Percentiles rank a stretch among this genome's conserved stretches.
phyloP scores from a whole-genome alignment of 1,140 invertebrate species.

The Euwallacea similis region DNA sequence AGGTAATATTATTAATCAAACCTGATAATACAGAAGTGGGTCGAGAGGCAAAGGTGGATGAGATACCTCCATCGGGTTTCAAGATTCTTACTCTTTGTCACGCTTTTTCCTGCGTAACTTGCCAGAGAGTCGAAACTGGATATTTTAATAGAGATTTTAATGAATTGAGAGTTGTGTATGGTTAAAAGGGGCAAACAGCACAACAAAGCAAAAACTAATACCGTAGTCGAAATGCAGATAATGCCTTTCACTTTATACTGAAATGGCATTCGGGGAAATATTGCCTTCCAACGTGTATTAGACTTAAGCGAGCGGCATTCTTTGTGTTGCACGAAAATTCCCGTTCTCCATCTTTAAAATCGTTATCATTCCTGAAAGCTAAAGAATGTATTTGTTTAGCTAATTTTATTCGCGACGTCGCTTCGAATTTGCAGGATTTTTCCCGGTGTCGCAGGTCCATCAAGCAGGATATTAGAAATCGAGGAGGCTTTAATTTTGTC shows the following conservation, averaged over 20 bases:
- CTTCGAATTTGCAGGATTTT: neutral
- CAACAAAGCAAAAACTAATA: too few species aligned
- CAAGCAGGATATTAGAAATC: slow-evolving; percentile 10
- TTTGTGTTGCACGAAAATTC: neutral
- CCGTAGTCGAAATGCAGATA: neutral
- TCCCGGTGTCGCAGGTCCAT: neutral
- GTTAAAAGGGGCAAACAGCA: too few species aligned
- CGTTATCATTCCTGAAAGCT: neutral
- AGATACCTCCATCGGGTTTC: too few species aligned
- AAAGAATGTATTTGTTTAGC: slow-evolving; percentile 1
- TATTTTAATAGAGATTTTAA: too few species aligned
- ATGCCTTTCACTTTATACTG: neutral
- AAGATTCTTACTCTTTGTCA: too few species aligned
- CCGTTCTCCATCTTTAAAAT: slow-evolving; percentile 1
- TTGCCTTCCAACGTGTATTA: slow-evolving; percentile 6
- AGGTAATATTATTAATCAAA: too few species aligned
- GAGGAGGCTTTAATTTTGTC: slow-evolving; percentile 13
- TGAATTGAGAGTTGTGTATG: too few species aligned
- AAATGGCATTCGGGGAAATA: slow-evolving; percentile 1
- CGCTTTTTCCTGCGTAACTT: too few species aligned
- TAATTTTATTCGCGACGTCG: neutral
- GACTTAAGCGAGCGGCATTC: neutral
- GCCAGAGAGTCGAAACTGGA: too few species aligned
- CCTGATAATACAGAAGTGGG: too few species aligned
- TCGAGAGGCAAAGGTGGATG: too few species aligned